Conservation (phyloP, 2,888 invertebrate genomes). For the Brachyptera putata region DNA sequence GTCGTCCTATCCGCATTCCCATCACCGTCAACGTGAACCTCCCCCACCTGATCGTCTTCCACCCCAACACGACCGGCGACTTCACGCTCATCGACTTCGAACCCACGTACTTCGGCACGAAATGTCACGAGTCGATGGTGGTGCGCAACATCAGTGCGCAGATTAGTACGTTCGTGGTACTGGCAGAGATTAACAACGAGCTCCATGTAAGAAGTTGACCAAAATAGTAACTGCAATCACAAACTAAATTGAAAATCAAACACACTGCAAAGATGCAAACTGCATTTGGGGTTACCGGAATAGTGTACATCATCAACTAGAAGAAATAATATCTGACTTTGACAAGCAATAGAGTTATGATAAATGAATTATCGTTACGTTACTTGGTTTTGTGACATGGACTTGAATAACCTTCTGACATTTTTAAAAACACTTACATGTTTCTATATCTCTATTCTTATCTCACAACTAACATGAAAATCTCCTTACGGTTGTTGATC, state of each 20-base stretch:
- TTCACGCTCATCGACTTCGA: conserved; percentile 47
- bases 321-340: too few species aligned
- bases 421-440: too few species aligned
- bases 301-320: too few species aligned
- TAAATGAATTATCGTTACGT: too few species aligned
- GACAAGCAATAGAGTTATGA: too few species aligned
- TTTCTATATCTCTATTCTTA: too few species aligned
- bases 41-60: conserved; percentile 42
- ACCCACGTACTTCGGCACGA: conserved; percentile 43
- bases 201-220: conserved; percentile 40
- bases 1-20: conserved; percentile 38
- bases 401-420: too few species aligned
- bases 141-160: conserved; percentile 46
- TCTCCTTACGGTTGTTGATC: too few species aligned
- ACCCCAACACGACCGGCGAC: conserved; percentile 43
- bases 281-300: too few species aligned
- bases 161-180: conserved; percentile 43
- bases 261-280: too few species aligned
- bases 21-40: conserved; percentile 40
- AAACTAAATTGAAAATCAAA: neutral
- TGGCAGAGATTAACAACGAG: conserved; percentile 41
- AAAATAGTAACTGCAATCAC: neutral
- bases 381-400: too few species aligned
- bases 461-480: too few species aligned
- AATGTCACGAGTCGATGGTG: conserved; percentile 41